Base-by-base conservation (phyloP, 1,140 invertebrate genomes). In the Bradysia coprophila region DNA sequence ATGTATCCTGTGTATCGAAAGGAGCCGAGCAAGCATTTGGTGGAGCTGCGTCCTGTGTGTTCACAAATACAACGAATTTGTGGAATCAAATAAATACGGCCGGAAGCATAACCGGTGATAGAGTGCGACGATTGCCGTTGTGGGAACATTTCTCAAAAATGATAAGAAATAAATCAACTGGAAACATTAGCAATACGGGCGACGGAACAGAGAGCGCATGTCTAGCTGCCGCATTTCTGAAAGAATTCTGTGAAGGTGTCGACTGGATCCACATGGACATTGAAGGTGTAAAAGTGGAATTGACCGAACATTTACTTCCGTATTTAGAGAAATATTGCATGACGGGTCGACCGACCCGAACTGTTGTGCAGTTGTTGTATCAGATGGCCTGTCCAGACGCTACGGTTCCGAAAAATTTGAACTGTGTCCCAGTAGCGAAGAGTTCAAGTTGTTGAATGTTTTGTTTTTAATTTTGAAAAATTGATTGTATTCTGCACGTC, bases 41-140 rank as follows among this genome's bases (percentile, higher is more conserved):
- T 10, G 65, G 66, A 42, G 70, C 68, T 2, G 81, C 79, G 0
- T 72, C 80, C 43, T 86, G 78, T 24, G 81, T 81, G 6, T 90
- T 83, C 51, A 68, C 75, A 1, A 84, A 77, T 48, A 69, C 66
- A 2, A 59, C 64, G 24, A 51, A 61, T 5, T 48, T 79, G 19
- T 84, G 69, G 58, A 52, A 71, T 31, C 56, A 62, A 20, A 46
- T 83, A 19, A 62, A 69, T 46, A 48, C 65, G 22, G 76, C 78
- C 8, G 74, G 81, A 20, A 55, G 61, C 10, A 45, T 62, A 15
- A 81, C 81, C 13, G 87, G 87, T 2, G 87, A 92, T 56, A 63
- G 87, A 42, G 67, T 90, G 4, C 90, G 87, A 86, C 65, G 83
- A 51, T 75, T 92, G 67, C 87, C 87, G 1, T 55, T 90, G 2